A percentile compares a stretch with the other conserved stretches of the same genome.
These are phyloP conservation scores for Pristionchus entomophagus DNA, from an alignment of 2,888 invertebrate species.

Conservation along the genomic window DNA sequence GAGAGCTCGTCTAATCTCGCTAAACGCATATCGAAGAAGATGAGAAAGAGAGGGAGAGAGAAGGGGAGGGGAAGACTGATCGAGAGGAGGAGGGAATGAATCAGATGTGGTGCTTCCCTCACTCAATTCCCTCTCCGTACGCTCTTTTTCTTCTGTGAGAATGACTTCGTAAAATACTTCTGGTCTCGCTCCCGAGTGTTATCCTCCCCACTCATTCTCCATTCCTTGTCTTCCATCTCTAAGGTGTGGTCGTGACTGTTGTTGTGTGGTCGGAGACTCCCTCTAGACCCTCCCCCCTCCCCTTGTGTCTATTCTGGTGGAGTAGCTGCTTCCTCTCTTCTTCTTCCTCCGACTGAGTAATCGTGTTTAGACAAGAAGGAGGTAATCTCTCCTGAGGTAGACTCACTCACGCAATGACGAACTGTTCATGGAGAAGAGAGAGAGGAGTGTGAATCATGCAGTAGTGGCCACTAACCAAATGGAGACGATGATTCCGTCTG, in stretches of 20 bases:
- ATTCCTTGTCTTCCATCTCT: background rate
- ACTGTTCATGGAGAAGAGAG: no score
- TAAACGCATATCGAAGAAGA: slow-evolving; percentile 44
- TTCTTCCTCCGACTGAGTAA: slow-evolving; percentile 23
- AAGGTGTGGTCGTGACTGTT: background rate
- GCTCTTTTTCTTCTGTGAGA: background rate
- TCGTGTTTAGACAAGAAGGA: slow-evolving; percentile 35
- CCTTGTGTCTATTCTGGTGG: background rate
- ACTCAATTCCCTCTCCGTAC: background rate
- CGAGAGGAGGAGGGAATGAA: background rate
- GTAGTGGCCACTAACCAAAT: no score
- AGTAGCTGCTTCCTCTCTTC: background rate
- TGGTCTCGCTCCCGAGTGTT: no score
- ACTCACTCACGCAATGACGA: no score
- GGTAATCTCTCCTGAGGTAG: slow-evolving; percentile 26
- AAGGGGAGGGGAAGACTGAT: slow-evolving; percentile 11
- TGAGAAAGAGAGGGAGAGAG: background rate
- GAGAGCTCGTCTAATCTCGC: slow-evolving; percentile 42
- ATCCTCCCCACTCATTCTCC: no score
- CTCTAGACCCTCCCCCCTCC: background rate
- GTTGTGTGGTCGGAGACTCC: slow-evolving; percentile 9
- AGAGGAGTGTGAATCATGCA: no score
- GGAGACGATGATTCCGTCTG: no score
- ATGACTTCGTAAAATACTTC: no score
- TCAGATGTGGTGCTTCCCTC: background rate